Evolutionary conservation across 2,113 vertebrate species (phyloP), one percentile per base, ranked within the genome.

Genomic region (Salvelinus namaycush): DNA sequence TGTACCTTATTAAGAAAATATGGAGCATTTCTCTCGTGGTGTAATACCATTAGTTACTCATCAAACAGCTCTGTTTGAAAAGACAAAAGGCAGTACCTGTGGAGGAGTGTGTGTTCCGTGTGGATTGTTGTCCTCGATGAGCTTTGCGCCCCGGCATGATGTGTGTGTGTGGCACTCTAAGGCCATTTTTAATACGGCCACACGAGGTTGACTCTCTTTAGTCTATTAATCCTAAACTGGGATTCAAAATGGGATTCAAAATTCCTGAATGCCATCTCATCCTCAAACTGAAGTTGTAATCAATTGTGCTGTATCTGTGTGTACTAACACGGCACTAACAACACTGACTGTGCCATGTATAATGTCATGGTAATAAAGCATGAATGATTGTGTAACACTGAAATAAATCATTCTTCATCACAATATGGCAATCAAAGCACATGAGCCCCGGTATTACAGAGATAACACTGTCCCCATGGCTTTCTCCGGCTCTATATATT

Each of bases 31-130:
- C 88, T 79, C 85, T 86, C 77, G 87, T 95, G 95, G 96, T 93
- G 93, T 95, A 95, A 95, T 88, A 89, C 76, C 86, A 91, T 85
- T 95, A 95, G 97, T 98, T 97, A 95, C 95, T 93, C 95, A 95
- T 90, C 73, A 93, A 92, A 93, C 93, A 74, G 90, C 93, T 44
- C 39, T 70, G 88, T 91, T 93, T 86, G 87, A 89, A 87, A 9
- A 95, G 95, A 95, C 93, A 93, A 93, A 95, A 94, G 90, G 88
- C 95, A 62, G 78, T 93, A 82, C 93, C 95, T 96, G 94, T 95
- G 95, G 95, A 81, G 90, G 87, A 92, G 81, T 91, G 95, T 95
- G 94, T 93, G 93, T 6, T n/a, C 24, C 65, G 16, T 13, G 26
- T 26, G 2, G 12, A 27, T 18, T 68, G 4, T 27, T 68, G 49